Evolutionary conservation across 2,888 invertebrate genomes (phyloP), one percentile per base, ranked within the genome.

Genomic region (Galeopsomyia nigrocyanea): DNA sequence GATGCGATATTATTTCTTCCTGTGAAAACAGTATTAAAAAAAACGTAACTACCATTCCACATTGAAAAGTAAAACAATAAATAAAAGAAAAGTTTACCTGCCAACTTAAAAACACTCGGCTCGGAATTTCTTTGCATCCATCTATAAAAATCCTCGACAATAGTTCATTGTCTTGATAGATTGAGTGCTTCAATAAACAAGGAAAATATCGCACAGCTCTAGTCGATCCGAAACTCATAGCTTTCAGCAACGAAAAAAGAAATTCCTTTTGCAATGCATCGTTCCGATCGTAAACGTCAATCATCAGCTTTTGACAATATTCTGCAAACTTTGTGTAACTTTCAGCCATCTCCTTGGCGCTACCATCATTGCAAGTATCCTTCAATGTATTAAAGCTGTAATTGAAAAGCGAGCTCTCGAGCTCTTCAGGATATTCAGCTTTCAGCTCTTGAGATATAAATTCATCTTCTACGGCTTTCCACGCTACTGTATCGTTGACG

Each of bases 101-200:
- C 93, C 93, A 93, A 53, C 88, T 84, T 5, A 93, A 82, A 81
- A 92, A 93, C 89, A 91, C 89, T 92, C 93, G 93, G 47, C 87
- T 87, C 0, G 92, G 91, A 56, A 93, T 87, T 57, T 83, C 82
- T 17, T 78, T 76, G 62, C 86, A 84, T 88, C 88, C 87, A 9
- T 78, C 73, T 21, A 82, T 74, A 76, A 90, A 90, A n/a, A 82
- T 78, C 14, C 79, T 76, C 75, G 89, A 89, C n/a, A 80, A 67
- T 58, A 79, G 82, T 19, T 81, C 75, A 0, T 78, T 67, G 75
- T 76, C 84, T 79, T 79, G 79, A 76, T 77, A 81, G 68, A 81
- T 87, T 83, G 74, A 87, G 51, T 78, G 85, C 75, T 83, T 89
- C 62, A 93, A 83, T 69, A 93, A 80, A 69, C 90, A 89, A 0